These are phyloP conservation scores for Lophius americanus DNA, from an alignment of 2,797 vertebrate species.

Conservation along the genomic window DNA sequence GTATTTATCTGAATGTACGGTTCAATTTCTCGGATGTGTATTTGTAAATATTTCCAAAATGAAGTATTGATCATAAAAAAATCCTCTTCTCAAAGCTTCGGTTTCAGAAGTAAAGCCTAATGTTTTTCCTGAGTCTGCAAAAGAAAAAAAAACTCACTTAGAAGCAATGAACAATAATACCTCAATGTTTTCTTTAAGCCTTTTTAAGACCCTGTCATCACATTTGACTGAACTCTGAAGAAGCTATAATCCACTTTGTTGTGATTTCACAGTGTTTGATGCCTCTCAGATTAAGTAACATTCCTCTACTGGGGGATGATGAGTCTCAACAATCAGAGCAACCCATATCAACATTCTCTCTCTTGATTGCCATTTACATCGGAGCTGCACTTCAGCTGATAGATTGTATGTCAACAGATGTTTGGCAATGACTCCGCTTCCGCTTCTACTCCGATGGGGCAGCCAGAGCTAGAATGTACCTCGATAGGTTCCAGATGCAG, in stretches of 20 bases:
- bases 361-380: constrained; percentile 58
- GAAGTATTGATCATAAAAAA: no score
- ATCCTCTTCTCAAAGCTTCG: no score
- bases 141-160: no score
- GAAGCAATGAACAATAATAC: no score
- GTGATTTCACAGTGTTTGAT: constrained; percentile 1
- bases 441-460: constrained; percentile 44
- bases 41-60: no score
- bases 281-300: constrained; percentile 49
- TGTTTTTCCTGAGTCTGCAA: no score
- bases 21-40: no score
- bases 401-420: constrained; percentile 64
- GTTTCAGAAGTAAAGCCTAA: no score
- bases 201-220: neutral
- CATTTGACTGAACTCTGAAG: constrained; percentile 19
- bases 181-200: no score
- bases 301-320: constrained; percentile 51
- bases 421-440: constrained; percentile 43
- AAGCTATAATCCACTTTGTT: neutral
- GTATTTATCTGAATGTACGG: no score
- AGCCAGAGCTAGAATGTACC: constrained; percentile 20
- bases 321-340: constrained; percentile 36
- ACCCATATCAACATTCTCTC: constrained; percentile 33
- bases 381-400: constrained; percentile 44
- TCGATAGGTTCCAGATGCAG: constrained; percentile 43